Percentiles rank a stretch among this genome's conserved stretches.
These are phyloP conservation scores for Drosophila santomea DNA, from an alignment of 1,140 invertebrate genomes.

Conservation along the genomic window DNA sequence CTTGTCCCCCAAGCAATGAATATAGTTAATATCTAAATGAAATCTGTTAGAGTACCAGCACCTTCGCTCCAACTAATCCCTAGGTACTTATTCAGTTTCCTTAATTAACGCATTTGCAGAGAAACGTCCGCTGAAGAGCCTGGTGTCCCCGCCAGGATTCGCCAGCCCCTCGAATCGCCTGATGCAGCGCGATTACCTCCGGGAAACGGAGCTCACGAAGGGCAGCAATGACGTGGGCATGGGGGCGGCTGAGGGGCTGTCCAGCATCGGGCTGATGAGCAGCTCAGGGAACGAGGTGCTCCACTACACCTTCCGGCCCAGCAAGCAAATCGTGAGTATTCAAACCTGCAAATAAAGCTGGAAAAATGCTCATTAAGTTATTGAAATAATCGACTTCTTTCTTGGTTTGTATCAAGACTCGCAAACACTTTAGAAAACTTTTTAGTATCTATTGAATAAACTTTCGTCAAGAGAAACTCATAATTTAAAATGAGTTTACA, in stretches of 20 bases:
- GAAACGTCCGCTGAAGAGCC: constrained; percentile 81
- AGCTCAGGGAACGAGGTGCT: constrained; percentile 80
- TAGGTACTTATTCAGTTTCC: neutral
- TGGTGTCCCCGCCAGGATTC: constrained; percentile 74
- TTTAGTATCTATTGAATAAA: too few relatives aligned
- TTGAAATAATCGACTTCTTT: neutral
- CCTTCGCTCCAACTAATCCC: neutral
- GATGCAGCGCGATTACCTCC: constrained; percentile 77
- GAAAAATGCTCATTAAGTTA: neutral
- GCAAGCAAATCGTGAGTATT: constrained; percentile 84
- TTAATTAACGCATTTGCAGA: constrained; percentile 46
- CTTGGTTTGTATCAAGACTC: neutral
- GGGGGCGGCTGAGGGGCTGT: constrained; percentile 37
- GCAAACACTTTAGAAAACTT: neutral
- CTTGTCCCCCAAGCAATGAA: too few relatives aligned
- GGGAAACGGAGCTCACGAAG: constrained; percentile 63
- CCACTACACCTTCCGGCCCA: constrained; percentile 84
- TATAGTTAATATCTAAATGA: too few relatives aligned
- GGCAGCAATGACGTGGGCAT: constrained; percentile 34
- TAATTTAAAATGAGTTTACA: too few relatives aligned
- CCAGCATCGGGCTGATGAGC: constrained; percentile 66
- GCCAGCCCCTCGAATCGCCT: constrained; percentile 79
- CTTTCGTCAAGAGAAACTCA: too few relatives aligned
- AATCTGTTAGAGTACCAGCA: neutral
- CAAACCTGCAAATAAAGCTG: neutral